These are phyloP conservation scores for Labrus mixtus DNA, from an alignment of 2,113 vertebrate species.

Conservation along the genomic window DNA sequence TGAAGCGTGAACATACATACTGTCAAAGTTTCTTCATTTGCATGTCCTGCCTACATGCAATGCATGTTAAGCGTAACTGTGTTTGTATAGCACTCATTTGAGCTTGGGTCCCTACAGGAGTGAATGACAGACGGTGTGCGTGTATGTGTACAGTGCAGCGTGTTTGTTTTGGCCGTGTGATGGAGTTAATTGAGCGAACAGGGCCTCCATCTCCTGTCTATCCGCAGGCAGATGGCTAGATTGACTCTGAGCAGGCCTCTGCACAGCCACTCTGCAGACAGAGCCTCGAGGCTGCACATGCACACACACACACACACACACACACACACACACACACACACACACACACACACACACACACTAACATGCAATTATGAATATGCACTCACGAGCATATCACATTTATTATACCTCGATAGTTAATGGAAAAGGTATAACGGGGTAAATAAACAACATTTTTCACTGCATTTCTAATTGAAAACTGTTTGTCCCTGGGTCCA, in stretches of 20 bases:
- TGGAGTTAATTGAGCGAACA: conserved; percentile 81
- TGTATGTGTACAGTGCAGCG: conserved; percentile 57
- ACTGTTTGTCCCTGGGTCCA: not conserved
- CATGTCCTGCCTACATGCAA: conserved; percentile 7
- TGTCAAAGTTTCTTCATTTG: conserved; percentile 9
- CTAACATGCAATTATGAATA: conserved; percentile 19
- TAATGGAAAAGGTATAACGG: not conserved
- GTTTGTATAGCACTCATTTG: conserved; percentile 51
- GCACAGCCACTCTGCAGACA: conserved; percentile 66
- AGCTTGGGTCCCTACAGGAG: conserved; percentile 38
- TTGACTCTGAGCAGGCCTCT: conserved; percentile 72
- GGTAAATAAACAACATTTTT: not conserved
- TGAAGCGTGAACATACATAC: conserved; percentile 6
- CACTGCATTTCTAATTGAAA: not conserved
- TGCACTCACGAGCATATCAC: conserved; percentile 6
- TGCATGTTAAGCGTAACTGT: conserved; percentile 35
- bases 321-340: conserved; percentile 8
- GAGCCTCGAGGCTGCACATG: conserved; percentile 49
- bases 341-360: not conserved
- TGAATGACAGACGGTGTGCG: conserved; percentile 63
- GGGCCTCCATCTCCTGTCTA: conserved; percentile 76
- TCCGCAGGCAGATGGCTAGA: conserved; percentile 78
- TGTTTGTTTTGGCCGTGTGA: conserved; percentile 78
- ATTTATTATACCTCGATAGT: conserved; percentile 9
- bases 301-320: conserved; percentile 3